A percentile compares a stretch with the other conserved stretches of the same genome.
phyloP scores from a whole-genome alignment of 2,797 vertebrate genomes.

The Florisuga fusca region DNA sequence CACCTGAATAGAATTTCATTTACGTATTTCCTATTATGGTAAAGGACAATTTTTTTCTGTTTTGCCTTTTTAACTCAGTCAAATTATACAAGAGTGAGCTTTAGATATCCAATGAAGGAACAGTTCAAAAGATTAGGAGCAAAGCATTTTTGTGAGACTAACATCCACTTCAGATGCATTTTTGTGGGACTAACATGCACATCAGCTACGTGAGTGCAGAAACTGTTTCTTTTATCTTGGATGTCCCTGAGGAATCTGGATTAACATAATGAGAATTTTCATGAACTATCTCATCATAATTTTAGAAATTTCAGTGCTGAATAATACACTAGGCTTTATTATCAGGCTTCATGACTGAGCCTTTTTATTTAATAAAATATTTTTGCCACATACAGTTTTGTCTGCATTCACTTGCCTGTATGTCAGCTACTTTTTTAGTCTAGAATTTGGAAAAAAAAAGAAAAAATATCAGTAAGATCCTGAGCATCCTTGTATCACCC shows the following conservation, averaged over 20 bases:
- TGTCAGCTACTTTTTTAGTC: constrained; percentile 36
- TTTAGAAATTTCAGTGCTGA: constrained; percentile 61
- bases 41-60: constrained; percentile 14
- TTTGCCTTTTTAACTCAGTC: constrained; percentile 42
- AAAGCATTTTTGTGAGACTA: constrained; percentile 59
- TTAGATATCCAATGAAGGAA: constrained; percentile 68
- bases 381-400: constrained; percentile 41
- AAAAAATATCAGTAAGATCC: not conserved
- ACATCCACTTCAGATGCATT: too few relatives aligned
- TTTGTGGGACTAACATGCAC: constrained; percentile 32
- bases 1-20: constrained; percentile 36
- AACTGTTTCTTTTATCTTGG: constrained; percentile 69
- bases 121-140: constrained; percentile 70
- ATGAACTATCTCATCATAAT: constrained; percentile 65
- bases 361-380: constrained; percentile 60
- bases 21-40: not conserved
- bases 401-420: constrained; percentile 32
- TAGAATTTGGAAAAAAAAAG: constrained; percentile 18
- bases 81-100: constrained; percentile 59
- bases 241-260: constrained; percentile 74
- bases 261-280: constrained; percentile 75
- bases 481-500: not conserved
- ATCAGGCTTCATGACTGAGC: constrained; percentile 51
- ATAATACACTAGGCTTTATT: constrained; percentile 55
- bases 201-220: constrained; percentile 33